A percentile compares a stretch with the other conserved stretches of the same genome.
These are phyloP conservation scores for Drosophila obscura DNA, from an alignment of 1,140 invertebrate species.

Conservation along the genomic window DNA sequence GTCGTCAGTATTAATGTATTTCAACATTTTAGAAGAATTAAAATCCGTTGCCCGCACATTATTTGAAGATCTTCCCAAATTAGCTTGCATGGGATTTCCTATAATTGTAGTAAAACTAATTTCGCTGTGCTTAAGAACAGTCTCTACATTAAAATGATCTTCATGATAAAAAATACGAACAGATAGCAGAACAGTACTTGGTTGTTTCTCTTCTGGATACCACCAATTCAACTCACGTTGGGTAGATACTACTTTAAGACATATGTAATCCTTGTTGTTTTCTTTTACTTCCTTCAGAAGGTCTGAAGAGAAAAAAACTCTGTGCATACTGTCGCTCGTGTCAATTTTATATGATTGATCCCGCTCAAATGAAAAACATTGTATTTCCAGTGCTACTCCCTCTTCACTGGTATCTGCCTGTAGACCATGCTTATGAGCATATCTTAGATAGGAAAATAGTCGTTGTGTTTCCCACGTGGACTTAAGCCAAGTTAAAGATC, in stretches of 20 bases:
- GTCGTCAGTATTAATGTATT: no score
- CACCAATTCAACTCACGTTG: conserved; percentile 49
- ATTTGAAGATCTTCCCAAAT: neutral
- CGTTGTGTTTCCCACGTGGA: conserved; percentile 44
- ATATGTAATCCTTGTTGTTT: neutral
- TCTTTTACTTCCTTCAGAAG: conserved; percentile 26
- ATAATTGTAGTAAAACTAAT: conserved; percentile 1
- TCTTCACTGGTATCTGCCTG: neutral
- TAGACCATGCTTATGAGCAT: neutral
- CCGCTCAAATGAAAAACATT: conserved; percentile 5
- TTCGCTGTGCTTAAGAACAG: neutral
- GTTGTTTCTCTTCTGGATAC: conserved; percentile 51
- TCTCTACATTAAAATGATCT: conserved; percentile 4
- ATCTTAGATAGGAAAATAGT: conserved; percentile 11
- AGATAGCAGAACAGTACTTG: conserved; percentile 28
- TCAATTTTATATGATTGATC: neutral
- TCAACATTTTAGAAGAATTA: no score
- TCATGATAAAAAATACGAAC: conserved; percentile 22
- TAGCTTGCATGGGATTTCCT: no score
- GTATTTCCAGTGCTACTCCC: neutral
- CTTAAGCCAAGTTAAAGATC: conserved; percentile 24
- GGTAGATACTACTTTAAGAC: conserved; percentile 33
- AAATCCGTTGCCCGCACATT: neutral
- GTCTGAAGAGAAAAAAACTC: conserved; percentile 5
- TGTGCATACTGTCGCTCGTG: conserved; percentile 26